Conservation (phyloP, 2,888 invertebrate species). For the Sisyra nigra region DNA sequence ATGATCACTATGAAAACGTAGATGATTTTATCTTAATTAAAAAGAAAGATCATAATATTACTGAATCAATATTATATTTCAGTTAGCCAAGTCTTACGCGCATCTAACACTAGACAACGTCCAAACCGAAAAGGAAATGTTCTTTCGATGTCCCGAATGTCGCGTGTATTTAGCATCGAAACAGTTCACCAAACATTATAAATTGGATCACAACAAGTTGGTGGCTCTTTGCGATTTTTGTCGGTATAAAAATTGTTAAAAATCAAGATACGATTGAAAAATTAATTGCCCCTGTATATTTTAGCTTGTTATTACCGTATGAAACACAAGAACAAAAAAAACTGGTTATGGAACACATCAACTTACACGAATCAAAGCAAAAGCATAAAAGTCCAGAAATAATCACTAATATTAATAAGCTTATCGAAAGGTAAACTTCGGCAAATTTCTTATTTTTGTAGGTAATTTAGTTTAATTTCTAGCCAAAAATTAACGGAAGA, state of each 20-base stretch:
- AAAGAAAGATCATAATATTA: not conserved
- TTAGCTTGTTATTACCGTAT: slow-evolving; percentile 6
- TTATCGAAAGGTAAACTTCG: slow-evolving; percentile 1
- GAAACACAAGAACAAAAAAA: slow-evolving; percentile 5
- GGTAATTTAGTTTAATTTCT: not conserved
- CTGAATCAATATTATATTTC: not conserved
- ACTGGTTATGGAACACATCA: slow-evolving; percentile 2
- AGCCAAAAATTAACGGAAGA: not conserved
- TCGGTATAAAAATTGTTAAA: not conserved
- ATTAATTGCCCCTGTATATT: too few relatives aligned
- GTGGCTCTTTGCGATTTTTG: slow-evolving; percentile 6
- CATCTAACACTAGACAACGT: slow-evolving; percentile 4
- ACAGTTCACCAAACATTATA: not conserved
- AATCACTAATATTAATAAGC: slow-evolving; percentile 1
- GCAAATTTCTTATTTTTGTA: not conserved
- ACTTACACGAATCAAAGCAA: slow-evolving; percentile 1
- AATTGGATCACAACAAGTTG: slow-evolving; percentile 1
- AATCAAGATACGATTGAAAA: too few relatives aligned
- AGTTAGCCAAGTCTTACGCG: slow-evolving; percentile 6
- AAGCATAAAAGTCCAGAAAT: slow-evolving; percentile 2
- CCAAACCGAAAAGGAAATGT: slow-evolving; percentile 3
- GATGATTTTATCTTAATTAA: not conserved
- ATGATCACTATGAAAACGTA: not conserved
- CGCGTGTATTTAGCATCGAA: slow-evolving; percentile 2
- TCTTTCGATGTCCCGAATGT: slow-evolving; percentile 6